Conservation (phyloP, 2,888 invertebrate genomes). For the Antitype chi region DNA sequence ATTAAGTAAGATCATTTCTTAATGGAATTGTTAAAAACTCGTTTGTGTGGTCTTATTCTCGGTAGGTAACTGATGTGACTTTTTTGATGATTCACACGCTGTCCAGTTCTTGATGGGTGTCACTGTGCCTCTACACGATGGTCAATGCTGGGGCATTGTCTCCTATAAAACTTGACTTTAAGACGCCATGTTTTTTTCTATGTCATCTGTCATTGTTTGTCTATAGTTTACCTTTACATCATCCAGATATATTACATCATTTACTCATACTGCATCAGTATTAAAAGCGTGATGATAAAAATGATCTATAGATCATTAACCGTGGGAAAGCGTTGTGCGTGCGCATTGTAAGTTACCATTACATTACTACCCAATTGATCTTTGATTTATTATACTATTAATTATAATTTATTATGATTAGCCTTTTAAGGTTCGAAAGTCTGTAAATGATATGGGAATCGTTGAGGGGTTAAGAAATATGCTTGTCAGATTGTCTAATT, state of each 20-base stretch:
- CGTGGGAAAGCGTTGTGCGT: slow-evolving; percentile 62
- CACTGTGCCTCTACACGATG: slow-evolving; percentile 5
- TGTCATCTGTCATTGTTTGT: background rate
- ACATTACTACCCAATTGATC: slow-evolving; percentile 50
- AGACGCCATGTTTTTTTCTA: background rate
- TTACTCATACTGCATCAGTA: slow-evolving; percentile 11
- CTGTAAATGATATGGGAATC: background rate
- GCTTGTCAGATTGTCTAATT: background rate
- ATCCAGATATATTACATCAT: slow-evolving; percentile 2
- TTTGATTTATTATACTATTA: slow-evolving; percentile 51
- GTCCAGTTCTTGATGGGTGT: slow-evolving; percentile 13
- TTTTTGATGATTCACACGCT: slow-evolving; percentile 63
- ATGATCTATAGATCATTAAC: slow-evolving; percentile 58
- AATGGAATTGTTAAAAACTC: slow-evolving; percentile 59
- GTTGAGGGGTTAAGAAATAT: background rate
- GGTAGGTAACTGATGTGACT: slow-evolving; percentile 54
- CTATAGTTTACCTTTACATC: background rate
- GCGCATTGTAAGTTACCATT: slow-evolving; percentile 44
- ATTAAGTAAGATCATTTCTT: slow-evolving; percentile 47
- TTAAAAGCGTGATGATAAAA: slow-evolving; percentile 49
- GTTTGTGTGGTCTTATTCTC: slow-evolving; percentile 57
- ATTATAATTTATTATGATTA: slow-evolving; percentile 47
- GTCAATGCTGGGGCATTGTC: slow-evolving; percentile 3
- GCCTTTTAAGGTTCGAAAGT: slow-evolving; percentile 15
- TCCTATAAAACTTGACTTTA: background rate